A percentile compares a stretch with the other conserved stretches of the same genome.
Conservation (phyloP, 1,140 invertebrate species). For the Pissodes strobi region DNA sequence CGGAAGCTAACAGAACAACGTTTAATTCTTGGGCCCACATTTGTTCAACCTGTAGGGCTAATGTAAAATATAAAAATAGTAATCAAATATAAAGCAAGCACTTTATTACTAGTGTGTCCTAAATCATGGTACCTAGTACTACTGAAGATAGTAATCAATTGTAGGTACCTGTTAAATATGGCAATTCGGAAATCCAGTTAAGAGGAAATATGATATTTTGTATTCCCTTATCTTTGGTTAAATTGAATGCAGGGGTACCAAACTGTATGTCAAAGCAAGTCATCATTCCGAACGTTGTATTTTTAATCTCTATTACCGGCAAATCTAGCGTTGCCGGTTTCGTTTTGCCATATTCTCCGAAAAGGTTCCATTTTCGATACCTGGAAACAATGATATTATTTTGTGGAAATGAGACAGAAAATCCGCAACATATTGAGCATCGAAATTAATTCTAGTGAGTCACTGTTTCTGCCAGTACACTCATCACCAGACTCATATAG, state of each 20-base stretch:
- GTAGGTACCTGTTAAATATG: conserved; percentile 73
- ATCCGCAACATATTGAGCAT: background rate
- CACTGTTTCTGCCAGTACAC: conserved; percentile 1
- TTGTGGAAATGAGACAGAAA: background rate
- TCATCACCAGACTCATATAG: too few species aligned
- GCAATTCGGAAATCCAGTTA: conserved; percentile 75
- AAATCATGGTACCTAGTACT: too few species aligned
- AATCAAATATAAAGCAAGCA: too few species aligned
- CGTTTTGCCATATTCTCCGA: conserved; percentile 60
- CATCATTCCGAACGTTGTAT: conserved; percentile 78
- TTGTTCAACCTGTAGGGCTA: conserved; percentile 58
- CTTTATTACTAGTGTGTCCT: too few species aligned
- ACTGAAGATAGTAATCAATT: background rate
- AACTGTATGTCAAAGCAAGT: conserved; percentile 82
- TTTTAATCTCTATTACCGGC: conserved; percentile 74
- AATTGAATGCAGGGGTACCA: conserved; percentile 61
- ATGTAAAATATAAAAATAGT: conserved; percentile 2
- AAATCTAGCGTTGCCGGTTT: conserved; percentile 55
- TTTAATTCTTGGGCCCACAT: conserved; percentile 60
- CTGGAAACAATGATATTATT: conserved; percentile 52
- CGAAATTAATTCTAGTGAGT: background rate
- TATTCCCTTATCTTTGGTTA: conserved; percentile 61
- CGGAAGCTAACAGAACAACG: conserved; percentile 59
- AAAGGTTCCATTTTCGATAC: conserved; percentile 73
- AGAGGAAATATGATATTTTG: conserved; percentile 73